Evolutionary conservation across 2,888 invertebrate genomes (phyloP).

Genomic region (Sarcophaga carnaria): DNA sequence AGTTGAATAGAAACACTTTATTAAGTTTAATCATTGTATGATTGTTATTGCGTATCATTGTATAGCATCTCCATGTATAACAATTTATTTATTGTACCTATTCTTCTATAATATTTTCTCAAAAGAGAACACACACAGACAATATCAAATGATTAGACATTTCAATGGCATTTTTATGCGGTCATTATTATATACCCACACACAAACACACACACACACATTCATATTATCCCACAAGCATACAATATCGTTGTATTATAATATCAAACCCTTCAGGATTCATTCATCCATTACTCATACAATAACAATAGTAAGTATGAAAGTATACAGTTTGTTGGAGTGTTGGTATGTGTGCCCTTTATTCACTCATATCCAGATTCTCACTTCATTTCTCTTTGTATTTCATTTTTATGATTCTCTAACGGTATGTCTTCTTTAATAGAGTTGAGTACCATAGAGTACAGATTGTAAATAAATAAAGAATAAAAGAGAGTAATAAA

Average conservation of each 20-base stretch:
- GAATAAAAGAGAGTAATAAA: too few species aligned
- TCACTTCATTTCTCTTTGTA: too few species aligned
- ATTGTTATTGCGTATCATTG: not conserved
- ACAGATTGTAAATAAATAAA: too few species aligned
- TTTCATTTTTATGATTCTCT: too few species aligned
- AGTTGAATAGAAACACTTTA: not conserved
- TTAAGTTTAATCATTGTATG: not conserved
- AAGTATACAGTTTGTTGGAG: too few species aligned
- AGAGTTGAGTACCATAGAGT: too few species aligned
- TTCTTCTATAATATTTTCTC: not conserved
- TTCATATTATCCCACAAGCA: not conserved
- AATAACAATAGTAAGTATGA: too few species aligned
- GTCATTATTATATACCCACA: constrained; percentile 39
- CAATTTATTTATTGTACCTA: not conserved
- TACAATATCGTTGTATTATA: not conserved
- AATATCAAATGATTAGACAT: constrained; percentile 62
- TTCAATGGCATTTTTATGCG: constrained; percentile 58
- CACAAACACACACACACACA: not conserved
- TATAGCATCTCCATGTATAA: not conserved
- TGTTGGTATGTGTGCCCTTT: too few species aligned
- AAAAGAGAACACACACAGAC: constrained; percentile 22
- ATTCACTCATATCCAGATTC: too few species aligned
- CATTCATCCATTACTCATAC: not conserved
- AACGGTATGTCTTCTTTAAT: too few species aligned
- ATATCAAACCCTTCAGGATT: not conserved